phyloP scores from a whole-genome alignment of 1,140 invertebrate species.

The Drosophila elegans region DNA sequence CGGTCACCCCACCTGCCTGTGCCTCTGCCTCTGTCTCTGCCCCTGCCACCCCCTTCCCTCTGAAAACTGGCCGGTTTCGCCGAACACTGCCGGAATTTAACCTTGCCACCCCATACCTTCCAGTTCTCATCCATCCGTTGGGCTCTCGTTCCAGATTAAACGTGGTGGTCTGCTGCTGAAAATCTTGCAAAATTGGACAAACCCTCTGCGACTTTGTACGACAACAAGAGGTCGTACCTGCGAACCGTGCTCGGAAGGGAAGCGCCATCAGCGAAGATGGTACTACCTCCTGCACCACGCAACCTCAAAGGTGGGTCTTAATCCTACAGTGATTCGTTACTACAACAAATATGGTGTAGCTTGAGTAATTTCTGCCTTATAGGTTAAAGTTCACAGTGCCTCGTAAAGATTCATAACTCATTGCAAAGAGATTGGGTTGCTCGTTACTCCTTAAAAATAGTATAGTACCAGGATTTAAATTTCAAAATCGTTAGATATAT shows the following conservation, averaged over 20 bases:
- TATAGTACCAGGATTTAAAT: too few relatives aligned
- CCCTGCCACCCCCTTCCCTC: slow-evolving; percentile 2
- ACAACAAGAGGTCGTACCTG: slow-evolving; percentile 82
- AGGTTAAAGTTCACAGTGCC: not conserved
- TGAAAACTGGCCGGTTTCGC: not conserved
- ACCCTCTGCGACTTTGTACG: slow-evolving; percentile 83
- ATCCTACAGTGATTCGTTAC: not conserved
- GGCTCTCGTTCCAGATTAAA: slow-evolving; percentile 57
- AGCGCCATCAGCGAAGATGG: slow-evolving; percentile 84
- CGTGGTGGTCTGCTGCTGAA: slow-evolving; percentile 56
- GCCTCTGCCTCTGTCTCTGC: slow-evolving; percentile 40
- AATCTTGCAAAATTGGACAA: slow-evolving; percentile 83
- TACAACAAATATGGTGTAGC: not conserved
- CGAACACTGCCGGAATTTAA: slow-evolving; percentile 4
- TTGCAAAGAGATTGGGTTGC: too few relatives aligned
- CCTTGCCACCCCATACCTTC: not conserved
- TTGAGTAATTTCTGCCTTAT: not conserved
- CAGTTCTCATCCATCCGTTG: not conserved
- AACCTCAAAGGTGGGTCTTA: slow-evolving; percentile 73
- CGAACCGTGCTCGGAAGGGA: slow-evolving; percentile 74
- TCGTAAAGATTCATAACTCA: too few relatives aligned
- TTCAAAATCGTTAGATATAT: too few relatives aligned
- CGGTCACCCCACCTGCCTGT: slow-evolving; percentile 7
- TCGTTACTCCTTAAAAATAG: too few relatives aligned
- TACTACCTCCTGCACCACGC: slow-evolving; percentile 78